Base-by-base conservation (phyloP, 2,797 vertebrate genomes). In the Carcharodon carcharias region DNA sequence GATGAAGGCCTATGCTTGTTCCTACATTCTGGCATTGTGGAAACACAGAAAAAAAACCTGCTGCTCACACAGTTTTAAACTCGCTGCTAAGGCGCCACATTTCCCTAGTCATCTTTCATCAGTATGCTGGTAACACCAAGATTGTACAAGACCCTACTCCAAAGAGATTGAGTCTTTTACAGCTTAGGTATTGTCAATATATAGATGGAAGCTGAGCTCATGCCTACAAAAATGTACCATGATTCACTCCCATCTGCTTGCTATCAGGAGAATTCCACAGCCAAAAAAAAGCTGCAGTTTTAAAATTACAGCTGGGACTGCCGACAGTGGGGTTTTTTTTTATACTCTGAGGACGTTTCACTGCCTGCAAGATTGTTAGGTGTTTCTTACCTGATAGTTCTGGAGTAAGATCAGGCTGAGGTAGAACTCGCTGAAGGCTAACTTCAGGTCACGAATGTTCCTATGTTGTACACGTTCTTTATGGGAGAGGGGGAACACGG, bases 381-480 rank as follows among this genome's bases (percentile, higher is more conserved):
- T 35, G 6, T 67, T 2, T 50, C 87, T 80, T 97, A 99, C 99
- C 98, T 99, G 98, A 97, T 99, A 99, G 98, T 99, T 99, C 97
- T 99, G 98, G 96, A 99, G 98, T 96, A 99, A 97, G 97, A 99
- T 99, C 98, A 99, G 98, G 98, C 98, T 99, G 98, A 99, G 99
- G 98, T 99, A 99, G 98, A 99, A 99, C 99, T 99, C 99, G 0
- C 99, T 99, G 98, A 99, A 99, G 98, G 99, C 99, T 97, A 99
- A 96, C 98, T 99, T 99, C 97, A 99, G 98, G 97, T 99, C 99
- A 97, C 98, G 98, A 97, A 99, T 99, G 97, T 99, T 99, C 96
- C 99, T 98, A 96, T 99, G 98, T 96, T 99, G 98, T 97, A 99
- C 99, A 94, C 99, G 98, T 97, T 99, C 99, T 97, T 99, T 97